Percentiles rank a stretch among this genome's conserved stretches.
Evolutionary conservation across 92 coral and sea anemone genomes (phyloP).

Genomic region (Blastomussa wellsi): DNA sequence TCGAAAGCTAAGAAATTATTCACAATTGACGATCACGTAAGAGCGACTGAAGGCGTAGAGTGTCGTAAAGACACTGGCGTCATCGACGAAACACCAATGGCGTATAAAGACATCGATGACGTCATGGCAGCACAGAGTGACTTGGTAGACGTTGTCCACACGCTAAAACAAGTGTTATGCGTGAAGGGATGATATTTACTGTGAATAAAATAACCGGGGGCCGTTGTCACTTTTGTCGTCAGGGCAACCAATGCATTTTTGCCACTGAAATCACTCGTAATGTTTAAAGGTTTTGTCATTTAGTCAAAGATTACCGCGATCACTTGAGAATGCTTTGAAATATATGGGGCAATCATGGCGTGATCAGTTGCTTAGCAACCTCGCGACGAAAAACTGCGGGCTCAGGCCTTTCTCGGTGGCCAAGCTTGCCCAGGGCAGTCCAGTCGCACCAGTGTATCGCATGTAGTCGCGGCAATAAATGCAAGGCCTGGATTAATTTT

Average conservation of each 20-base stretch:
- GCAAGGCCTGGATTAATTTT: background rate
- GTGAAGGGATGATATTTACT: slow-evolving; percentile 59
- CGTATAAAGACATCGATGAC: slow-evolving; percentile 85
- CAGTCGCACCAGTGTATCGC: too few relatives aligned
- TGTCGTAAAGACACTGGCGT: slow-evolving; percentile 82
- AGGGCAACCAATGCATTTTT: too few relatives aligned
- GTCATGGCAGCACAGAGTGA: slow-evolving; percentile 89
- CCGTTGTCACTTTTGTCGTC: too few relatives aligned
- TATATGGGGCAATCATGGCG: too few relatives aligned
- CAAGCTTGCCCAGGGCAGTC: background rate
- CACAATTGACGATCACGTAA: slow-evolving; percentile 61
- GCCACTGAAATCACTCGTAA: too few relatives aligned
- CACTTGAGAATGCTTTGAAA: background rate
- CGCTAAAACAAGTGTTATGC: slow-evolving; percentile 71
- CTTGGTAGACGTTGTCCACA: slow-evolving; percentile 67
- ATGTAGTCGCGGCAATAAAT: background rate
- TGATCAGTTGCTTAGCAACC: too few relatives aligned
- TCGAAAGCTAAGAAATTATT: slow-evolving; percentile 74
- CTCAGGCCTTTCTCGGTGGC: too few relatives aligned
- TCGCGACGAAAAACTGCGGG: too few relatives aligned
- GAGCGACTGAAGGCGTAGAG: slow-evolving; percentile 78
- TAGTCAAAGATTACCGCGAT: background rate
- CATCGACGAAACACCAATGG: slow-evolving; percentile 88
- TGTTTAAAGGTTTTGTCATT: too few relatives aligned
- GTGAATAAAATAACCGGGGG: too few relatives aligned